Conservation (phyloP, 2,888 invertebrate species). For the Lasiommata megera region DNA sequence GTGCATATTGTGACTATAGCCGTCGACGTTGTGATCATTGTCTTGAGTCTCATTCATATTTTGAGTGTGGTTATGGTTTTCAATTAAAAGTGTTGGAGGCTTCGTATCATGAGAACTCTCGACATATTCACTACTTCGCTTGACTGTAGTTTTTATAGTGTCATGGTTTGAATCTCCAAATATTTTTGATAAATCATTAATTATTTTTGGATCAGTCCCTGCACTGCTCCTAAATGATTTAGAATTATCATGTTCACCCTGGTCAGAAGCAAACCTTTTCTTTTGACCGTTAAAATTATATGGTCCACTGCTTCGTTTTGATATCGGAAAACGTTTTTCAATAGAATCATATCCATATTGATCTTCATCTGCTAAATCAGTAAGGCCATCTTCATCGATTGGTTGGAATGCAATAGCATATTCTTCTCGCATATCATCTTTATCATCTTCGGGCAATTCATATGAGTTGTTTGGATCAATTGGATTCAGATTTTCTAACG, state of each 20-base stretch:
- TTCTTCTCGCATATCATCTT: conserved; percentile 70
- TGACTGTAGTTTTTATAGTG: conserved; percentile 76
- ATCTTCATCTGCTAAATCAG: conserved; percentile 65
- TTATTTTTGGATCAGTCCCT: conserved; percentile 86
- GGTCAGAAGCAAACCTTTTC: conserved; percentile 55
- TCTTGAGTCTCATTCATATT: conserved; percentile 43
- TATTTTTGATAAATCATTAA: conserved; percentile 85
- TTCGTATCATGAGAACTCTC: conserved; percentile 60
- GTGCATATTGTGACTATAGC: conserved; percentile 42
- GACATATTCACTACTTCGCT: conserved; percentile 70
- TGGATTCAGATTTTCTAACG: conserved; percentile 39
- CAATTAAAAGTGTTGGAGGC: conserved; percentile 57
- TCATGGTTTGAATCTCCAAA: conserved; percentile 78
- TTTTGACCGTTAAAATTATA: conserved; percentile 52
- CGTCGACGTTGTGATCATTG: conserved; percentile 61
- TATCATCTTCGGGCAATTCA: conserved; percentile 62
- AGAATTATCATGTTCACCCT: conserved; percentile 55
- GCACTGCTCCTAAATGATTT: conserved; percentile 65
- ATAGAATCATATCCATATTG: conserved; percentile 64
- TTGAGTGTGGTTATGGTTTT: conserved; percentile 53
- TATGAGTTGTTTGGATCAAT: conserved; percentile 57
- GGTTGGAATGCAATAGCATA: conserved; percentile 76
- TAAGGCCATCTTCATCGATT: conserved; percentile 63
- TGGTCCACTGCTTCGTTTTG: conserved; percentile 83
- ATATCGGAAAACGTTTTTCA: conserved; percentile 84